Evolutionary conservation across 1,140 invertebrate species (phyloP), one percentile per base, ranked within the genome.

Genomic region (Heliconius nattereri): DNA sequence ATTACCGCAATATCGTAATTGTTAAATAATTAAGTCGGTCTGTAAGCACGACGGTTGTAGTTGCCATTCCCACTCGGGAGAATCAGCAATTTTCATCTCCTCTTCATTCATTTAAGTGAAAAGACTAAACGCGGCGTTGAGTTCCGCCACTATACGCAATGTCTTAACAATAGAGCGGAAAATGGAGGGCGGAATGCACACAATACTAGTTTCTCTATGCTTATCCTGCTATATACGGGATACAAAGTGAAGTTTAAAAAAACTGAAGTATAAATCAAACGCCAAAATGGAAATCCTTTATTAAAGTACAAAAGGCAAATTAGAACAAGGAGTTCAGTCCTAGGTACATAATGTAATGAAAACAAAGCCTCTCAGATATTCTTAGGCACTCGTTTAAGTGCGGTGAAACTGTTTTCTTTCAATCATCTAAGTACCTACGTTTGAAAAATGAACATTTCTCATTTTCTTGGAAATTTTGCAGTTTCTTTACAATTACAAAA

Each of bases 321-420:
- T 66, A 66, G 26, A 66, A 66, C 11, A 57, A 57, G 54, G 8
- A 57, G 7, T 57, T 57, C n/a, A 29, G 26, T 29, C 7, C 23
- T 66, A 66, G 23, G 52, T n/a, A 3, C 23, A n/a, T 66, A 66
- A 57, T 66, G 60, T 66, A 29, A 26, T 66, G 60, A 66, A 66
- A 66, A 66, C 29, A 66, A 66, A 66, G 60, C 60, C 13, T 66
- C 60, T 66, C n/a, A 66, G 60, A 66, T 66, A 66, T 26, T 66
- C 60, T 66, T 26, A 29, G 60, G 26, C 60, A 66, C 60, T 66
- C 26, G 23, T 11, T 29, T 29, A 66, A 66, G 23, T 66, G n/a
- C 60, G n/a, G 23, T 13, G 60, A 66, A 26, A 26, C 23, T 66
- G 60, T 29, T 66, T 66, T 66, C 60, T 29, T 66, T 66, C 60